Evolutionary conservation across 2,797 vertebrate species (phyloP).

Genomic region (Avahi laniger): DNA sequence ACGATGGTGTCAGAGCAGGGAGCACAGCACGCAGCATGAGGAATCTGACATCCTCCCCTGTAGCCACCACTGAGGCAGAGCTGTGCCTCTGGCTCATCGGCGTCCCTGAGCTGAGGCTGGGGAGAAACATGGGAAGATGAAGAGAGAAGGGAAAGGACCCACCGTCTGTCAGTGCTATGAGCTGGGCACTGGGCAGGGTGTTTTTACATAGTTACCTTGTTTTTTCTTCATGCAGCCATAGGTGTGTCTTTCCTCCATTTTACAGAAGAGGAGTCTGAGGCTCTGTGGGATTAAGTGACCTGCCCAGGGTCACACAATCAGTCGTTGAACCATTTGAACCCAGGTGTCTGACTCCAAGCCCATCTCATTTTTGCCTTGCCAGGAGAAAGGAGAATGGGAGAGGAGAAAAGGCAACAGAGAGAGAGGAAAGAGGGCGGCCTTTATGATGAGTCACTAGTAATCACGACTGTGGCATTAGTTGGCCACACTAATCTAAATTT

Average conservation of each 20-base stretch:
- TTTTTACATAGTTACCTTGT: not conserved
- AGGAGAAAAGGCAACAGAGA: not conserved
- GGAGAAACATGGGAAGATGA: not conserved
- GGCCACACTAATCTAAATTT: not conserved
- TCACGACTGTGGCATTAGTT: not conserved
- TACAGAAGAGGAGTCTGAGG: not conserved
- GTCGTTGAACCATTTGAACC: not conserved
- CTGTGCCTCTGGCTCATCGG: not conserved
- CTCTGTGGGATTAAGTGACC: not conserved
- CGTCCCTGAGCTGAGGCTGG: not conserved
- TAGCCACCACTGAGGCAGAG: accelerated
- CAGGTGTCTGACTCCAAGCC: not conserved
- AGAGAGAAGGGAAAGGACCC: not conserved
- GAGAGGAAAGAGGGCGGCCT: not conserved
- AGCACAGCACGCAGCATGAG: not conserved
- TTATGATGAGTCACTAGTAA: not conserved
- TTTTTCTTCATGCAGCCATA: not conserved
- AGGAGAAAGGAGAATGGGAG: not conserved
- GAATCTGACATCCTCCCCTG: not conserved
- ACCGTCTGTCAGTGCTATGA: accelerated
- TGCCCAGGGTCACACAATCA: not conserved
- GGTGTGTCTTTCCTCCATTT: not conserved
- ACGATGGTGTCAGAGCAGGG: not conserved
- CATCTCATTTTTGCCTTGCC: not conserved
- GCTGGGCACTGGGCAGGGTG: not conserved